Base-by-base conservation (phyloP, 2,797 vertebrate species). In the Ceryle rudis region DNA sequence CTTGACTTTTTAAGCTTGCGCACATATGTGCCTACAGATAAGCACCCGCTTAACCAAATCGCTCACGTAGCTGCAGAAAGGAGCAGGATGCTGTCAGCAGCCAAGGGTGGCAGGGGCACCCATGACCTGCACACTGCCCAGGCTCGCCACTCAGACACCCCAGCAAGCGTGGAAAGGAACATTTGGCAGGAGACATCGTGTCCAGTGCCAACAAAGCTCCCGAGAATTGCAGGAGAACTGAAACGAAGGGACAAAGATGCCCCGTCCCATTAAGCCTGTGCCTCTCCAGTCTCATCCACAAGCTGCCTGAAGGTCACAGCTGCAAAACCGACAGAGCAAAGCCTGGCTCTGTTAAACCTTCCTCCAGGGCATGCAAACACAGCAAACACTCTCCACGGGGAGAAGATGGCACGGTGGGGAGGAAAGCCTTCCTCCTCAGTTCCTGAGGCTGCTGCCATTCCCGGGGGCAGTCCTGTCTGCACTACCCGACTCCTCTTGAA, bases 151-250 rank as follows among this genome's bases (percentile, higher is more conserved):
- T 41, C 46, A 10, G 4, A 5, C 54, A 41, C 5, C n/a, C 65
- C 54, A 22, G 49, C 37, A 8, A 23, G 35, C 4, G 49, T 39
- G 75, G 52, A 58, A 46, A 60, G n/a, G 13, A 58, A 23, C 2
- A 0, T 13, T 26, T 7, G 35, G 61, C 35, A 54, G 37, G 28
- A 23, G 49, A 23, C 21, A 3, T 0, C 0, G 7, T n/a, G 15
- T 0, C 4, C 3, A 22, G 39, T 11, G 66, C 44, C 81, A 65
- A 25, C 7, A 52, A 14, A 74, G 44, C 1, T 4, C 6, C 52
- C 55, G 22, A 47, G 49, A 67, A 71, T 3, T 0, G 2, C 39
- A 16, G 17, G 5, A 55, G 54, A 78, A 39, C 12, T 2, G n/a
- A 44, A 62, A 31, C 0, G 0, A 66, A 60, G 46, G 72, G 80